A percentile compares a stretch with the other conserved stretches of the same genome.
Evolutionary conservation across 2,113 vertebrate genomes (phyloP).

Genomic region (Noctilio leporinus): DNA sequence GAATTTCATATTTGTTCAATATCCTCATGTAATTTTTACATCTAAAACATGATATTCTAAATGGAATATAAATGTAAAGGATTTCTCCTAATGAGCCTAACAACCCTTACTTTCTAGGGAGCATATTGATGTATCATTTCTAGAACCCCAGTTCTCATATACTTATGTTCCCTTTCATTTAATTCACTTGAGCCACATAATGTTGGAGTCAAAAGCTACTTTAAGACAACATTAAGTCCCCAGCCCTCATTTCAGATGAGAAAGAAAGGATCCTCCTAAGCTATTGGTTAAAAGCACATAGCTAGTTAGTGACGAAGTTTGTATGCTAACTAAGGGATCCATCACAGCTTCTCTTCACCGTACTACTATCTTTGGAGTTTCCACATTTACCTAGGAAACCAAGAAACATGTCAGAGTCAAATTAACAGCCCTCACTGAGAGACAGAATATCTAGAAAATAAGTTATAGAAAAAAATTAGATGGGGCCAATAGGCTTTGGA

Average conservation of each 20-base stretch:
- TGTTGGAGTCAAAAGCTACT: not conserved
- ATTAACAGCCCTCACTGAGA: not conserved
- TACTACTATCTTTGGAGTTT: not conserved
- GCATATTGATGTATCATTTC: not conserved
- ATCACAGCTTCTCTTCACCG: not conserved
- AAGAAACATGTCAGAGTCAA: not conserved
- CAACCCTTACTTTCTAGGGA: not conserved
- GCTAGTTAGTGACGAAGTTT: not conserved
- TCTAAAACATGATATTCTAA: not conserved
- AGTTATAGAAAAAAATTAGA: not conserved
- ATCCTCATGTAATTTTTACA: not conserved
- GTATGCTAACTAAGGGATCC: not conserved
- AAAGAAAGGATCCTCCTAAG: not conserved
- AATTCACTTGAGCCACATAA: not conserved
- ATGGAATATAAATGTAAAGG: not conserved
- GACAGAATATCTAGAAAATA: not conserved
- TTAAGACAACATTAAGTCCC: not conserved
- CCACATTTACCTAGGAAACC: not conserved
- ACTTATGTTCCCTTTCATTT: not conserved
- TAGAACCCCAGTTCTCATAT: not conserved
- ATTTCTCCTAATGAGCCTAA: not conserved
- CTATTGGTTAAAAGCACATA: not conserved
- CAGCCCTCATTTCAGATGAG: not conserved
- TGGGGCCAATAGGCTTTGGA: not conserved
- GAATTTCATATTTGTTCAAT: slow-evolving; percentile 42